These are phyloP conservation scores for Eulacestoma nigropectus DNA, from an alignment of 2,113 vertebrate species.

Conservation along the genomic window DNA sequence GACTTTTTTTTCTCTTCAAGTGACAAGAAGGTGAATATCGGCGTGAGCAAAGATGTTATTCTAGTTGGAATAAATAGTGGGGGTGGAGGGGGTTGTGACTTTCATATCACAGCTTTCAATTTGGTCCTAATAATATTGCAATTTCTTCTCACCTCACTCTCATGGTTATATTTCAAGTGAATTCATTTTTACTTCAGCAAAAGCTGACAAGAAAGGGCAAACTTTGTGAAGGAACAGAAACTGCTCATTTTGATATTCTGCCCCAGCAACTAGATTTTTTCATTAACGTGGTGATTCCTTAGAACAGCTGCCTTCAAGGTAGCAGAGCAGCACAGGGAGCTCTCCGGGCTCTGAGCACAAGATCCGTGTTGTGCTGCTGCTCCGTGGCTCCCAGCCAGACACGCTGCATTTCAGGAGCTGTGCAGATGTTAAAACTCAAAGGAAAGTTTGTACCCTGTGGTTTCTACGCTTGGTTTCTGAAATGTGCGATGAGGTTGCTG, in stretches of 20 bases:
- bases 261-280: background rate
- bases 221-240: background rate
- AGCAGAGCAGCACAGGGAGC: background rate
- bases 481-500: accelerated
- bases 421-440: background rate
- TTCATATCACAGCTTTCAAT: background rate
- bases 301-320: background rate
- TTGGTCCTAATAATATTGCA: background rate
- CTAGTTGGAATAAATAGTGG: background rate
- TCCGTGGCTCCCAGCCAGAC: background rate
- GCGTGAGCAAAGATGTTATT: background rate
- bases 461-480: background rate
- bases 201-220: background rate
- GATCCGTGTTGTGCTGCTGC: background rate
- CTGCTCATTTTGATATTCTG: background rate
- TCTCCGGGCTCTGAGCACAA: background rate
- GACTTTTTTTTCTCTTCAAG: background rate
- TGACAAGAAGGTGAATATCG: background rate
- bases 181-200: background rate
- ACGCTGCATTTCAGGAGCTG: background rate
- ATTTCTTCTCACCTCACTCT: background rate
- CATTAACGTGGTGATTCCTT: background rate
- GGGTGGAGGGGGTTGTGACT: background rate
- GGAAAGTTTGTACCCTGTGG: background rate
- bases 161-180: background rate